Base-by-base conservation (phyloP, 2,888 invertebrate species). In the Caradrina kadenii region DNA sequence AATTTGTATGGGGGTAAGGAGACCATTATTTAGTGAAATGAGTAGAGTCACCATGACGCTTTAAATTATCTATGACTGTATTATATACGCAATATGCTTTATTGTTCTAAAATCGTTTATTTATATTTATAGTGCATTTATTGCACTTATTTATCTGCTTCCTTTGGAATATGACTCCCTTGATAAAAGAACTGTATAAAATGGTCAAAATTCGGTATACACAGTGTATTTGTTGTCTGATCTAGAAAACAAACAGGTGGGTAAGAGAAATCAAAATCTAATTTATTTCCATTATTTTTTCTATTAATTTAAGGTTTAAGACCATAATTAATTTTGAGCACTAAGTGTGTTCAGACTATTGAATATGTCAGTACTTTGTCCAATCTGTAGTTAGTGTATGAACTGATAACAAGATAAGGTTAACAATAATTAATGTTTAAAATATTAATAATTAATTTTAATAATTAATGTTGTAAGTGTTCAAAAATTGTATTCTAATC, bases 151-250 rank as follows among this genome's bases (percentile, higher is more conserved):
- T 26, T 26, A 26, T 26, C 26, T 26, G 26, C 26, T 26, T 26
- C 26, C 26, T 26, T 26, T 26, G 26, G 4, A 26, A 26, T 26
- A 4, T 26, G 26, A 26, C 49, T n/a, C n/a, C 72, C 1, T 63
- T 71, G 75, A 75, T 75, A 78, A 71, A 22, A n/a, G 5, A 42
- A 64, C 17, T 13, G n/a, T 71, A 75, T 75, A 71, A 49, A 77
- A 50, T 42, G 49, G 31, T 60, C 15, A 17, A 26, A 53, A 50
- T 22, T 69, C 6, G 7, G 39, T n/a, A n/a, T 21, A 17, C 11
- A 0, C 13, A 13, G 13, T n/a, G n/a, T 71, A 64, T 55, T 69
- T 60, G 39, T 74, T 55, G n/a, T 52, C n/a, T 49, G 35, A 53
- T 35, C 49, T 15, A 75, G 55, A 71, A 69, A 63, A 42, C 55